These are phyloP conservation scores for Zelleria hepariella DNA, from an alignment of 2,888 invertebrate species.

Conservation along the genomic window DNA sequence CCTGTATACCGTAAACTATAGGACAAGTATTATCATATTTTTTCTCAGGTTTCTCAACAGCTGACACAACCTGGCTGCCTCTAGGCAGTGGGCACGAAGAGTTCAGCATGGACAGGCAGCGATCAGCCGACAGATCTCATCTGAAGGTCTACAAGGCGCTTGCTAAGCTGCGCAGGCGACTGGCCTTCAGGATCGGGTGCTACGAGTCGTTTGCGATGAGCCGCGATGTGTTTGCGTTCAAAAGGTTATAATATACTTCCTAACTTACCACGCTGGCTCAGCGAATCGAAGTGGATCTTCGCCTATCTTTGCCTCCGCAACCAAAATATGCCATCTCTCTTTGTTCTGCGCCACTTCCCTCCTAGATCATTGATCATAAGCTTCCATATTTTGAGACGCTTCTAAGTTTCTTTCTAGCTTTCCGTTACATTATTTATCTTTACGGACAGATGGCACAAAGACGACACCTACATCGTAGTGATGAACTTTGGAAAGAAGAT, in stretches of 20 bases:
- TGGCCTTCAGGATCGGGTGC: conserved; percentile 65
- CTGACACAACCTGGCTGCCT: conserved; percentile 75
- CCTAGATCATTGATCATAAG: too few relatives aligned
- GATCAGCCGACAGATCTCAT: conserved; percentile 61
- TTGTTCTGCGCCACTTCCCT: too few relatives aligned
- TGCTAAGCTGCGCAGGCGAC: conserved; percentile 63
- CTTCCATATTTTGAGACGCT: too few relatives aligned
- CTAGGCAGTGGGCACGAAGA: conserved; percentile 71
- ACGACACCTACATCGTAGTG: conserved; percentile 61
- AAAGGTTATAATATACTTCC: conserved; percentile 40
- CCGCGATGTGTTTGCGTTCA: conserved; percentile 68
- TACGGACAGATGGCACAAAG: conserved; percentile 49
- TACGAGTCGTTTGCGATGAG: conserved; percentile 63
- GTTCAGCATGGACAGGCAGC: conserved; percentile 71
- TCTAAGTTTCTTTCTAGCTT: too few relatives aligned
- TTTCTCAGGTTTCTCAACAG: conserved; percentile 71
- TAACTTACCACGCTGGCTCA: too few relatives aligned
- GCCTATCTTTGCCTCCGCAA: too few relatives aligned
- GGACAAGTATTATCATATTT: background rate
- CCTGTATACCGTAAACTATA: too few relatives aligned
- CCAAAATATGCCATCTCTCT: too few relatives aligned
- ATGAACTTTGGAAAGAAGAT: conserved; percentile 70
- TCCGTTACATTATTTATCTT: too few relatives aligned
- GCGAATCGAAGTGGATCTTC: too few relatives aligned
- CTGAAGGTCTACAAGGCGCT: conserved; percentile 67